Evolutionary conservation across 1,140 invertebrate genomes (phyloP).

Genomic region (Penaeus vannamei): DNA sequence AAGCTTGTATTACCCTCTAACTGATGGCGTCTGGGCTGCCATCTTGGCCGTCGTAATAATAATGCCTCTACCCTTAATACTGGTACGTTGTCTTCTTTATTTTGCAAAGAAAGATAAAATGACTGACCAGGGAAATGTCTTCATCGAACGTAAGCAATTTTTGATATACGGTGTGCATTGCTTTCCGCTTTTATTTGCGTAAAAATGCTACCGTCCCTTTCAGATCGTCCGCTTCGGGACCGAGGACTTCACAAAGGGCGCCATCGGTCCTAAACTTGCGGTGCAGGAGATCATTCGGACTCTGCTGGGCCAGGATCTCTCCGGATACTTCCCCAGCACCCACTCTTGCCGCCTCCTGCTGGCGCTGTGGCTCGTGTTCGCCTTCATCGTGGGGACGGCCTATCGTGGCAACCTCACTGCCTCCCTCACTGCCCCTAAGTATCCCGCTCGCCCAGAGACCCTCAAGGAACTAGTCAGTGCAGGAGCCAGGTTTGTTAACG

Average conservation of each 20-base stretch:
- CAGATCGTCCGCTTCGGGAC: too few species aligned
- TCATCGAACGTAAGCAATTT: too few species aligned
- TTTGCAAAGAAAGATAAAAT: neutral
- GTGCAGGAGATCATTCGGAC: conserved; percentile 9
- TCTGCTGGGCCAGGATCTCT: conserved; percentile 29
- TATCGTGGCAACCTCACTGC: conserved; percentile 58
- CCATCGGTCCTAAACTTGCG: neutral
- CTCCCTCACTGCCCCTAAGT: conserved; percentile 43
- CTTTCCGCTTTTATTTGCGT: too few species aligned
- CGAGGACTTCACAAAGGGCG: neutral
- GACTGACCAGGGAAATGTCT: too few species aligned
- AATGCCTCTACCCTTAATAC: conserved; percentile 26
- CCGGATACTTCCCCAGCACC: neutral
- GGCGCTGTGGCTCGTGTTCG: conserved; percentile 42
- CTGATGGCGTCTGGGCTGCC: conserved; percentile 25
- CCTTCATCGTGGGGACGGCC: conserved; percentile 45
- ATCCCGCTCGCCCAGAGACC: conserved; percentile 43
- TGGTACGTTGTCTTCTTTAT: neutral
- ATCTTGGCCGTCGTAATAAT: conserved; percentile 10
- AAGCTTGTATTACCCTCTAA: conserved; percentile 36
- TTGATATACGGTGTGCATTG: too few species aligned
- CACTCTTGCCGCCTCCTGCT: conserved; percentile 24
- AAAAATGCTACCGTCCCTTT: too few species aligned
- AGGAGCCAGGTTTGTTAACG: conserved; percentile 17
- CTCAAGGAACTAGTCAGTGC: conserved; percentile 32